Evolutionary conservation across 2,797 vertebrate genomes (phyloP), one percentile per base, ranked within the genome.

Genomic region (Gadopsis bispinosus): DNA sequence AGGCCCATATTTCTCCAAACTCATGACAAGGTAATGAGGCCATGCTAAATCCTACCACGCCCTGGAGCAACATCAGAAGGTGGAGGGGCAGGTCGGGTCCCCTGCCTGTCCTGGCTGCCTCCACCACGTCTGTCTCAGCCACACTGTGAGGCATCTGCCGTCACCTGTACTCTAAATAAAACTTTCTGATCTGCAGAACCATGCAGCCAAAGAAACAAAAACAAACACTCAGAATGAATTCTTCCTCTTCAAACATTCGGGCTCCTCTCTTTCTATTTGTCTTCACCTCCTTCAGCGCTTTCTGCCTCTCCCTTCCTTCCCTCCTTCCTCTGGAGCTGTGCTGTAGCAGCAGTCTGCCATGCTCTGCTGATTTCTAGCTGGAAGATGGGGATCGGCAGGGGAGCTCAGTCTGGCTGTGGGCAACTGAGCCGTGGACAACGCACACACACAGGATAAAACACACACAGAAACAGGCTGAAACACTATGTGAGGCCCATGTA

Each of bases 321-420:
- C 33, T 79, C 75, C 80, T 72, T 88, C 85, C 83, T 85, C 86
- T 10, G 55, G 77, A 88, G 80, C 81, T 45, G 64, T 82, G 84
- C 89, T 78, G 55, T 9, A 86, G 91, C 88, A 83, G 92, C 86
- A 92, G 89, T 78, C 91, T 78, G 94, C 88, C 89, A 94, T 84
- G 94, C 94, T 94, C 92, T 69, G 92, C 92, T 95, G 94, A 95
- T 85, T 95, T 91, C 93, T 95, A 95, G 94, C 94, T 96, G 93
- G 90, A 88, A 91, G 87, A 92, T 85, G 87, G 79, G 80, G 88
- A 91, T 92, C 89, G 86, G 86, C 89, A 55, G 90, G 95, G 93
- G 93, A 93, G 92, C 92, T 90, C 90, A 79, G 90, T 87, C 89
- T 90, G 89, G 89, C 92, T 93, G 86, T 89, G 90, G 92, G 87